Conservation (phyloP, 2,888 invertebrate species). For the Dione juno region DNA sequence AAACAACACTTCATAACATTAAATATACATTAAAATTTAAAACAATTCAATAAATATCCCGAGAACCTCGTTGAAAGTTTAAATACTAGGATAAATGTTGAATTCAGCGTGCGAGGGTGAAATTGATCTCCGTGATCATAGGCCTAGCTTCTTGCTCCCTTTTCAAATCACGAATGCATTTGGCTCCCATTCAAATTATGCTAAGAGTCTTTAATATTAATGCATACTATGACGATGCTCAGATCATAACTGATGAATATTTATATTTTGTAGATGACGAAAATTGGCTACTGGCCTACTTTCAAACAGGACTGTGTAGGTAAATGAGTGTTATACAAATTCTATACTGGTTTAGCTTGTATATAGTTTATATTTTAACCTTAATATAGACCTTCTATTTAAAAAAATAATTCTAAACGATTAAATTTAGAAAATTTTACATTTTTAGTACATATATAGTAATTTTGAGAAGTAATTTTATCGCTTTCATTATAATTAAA, state of each 20-base stretch:
- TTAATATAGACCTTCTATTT: too few species aligned
- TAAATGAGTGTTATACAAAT: not conserved
- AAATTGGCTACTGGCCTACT: slow-evolving; percentile 35
- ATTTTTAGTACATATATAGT: not conserved
- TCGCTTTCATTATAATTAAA: slow-evolving; percentile 51
- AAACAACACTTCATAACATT: not conserved
- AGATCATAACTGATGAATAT: slow-evolving; percentile 39
- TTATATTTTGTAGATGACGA: slow-evolving; percentile 33
- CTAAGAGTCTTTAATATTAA: slow-evolving; percentile 50
- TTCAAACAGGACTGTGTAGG: slow-evolving; percentile 2
- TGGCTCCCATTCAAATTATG: slow-evolving; percentile 50
- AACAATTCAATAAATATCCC: not conserved
- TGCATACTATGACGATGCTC: slow-evolving; percentile 34
- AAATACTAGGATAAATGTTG: slow-evolving; percentile 50
- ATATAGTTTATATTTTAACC: not conserved
- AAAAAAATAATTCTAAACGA: not conserved
- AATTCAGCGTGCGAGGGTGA: slow-evolving; percentile 49
- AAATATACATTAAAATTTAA: slow-evolving; percentile 40
- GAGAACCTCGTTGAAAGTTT: slow-evolving; percentile 30
- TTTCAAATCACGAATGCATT: slow-evolving; percentile 54
- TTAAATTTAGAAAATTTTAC: not conserved
- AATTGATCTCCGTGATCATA: slow-evolving; percentile 65
- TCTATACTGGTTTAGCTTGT: slow-evolving; percentile 6
- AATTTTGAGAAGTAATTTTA: slow-evolving; percentile 6
- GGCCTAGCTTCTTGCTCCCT: slow-evolving; percentile 71